These are phyloP conservation scores for Saturnia pavonia DNA, from an alignment of 2,888 invertebrate genomes.

Conservation along the genomic window DNA sequence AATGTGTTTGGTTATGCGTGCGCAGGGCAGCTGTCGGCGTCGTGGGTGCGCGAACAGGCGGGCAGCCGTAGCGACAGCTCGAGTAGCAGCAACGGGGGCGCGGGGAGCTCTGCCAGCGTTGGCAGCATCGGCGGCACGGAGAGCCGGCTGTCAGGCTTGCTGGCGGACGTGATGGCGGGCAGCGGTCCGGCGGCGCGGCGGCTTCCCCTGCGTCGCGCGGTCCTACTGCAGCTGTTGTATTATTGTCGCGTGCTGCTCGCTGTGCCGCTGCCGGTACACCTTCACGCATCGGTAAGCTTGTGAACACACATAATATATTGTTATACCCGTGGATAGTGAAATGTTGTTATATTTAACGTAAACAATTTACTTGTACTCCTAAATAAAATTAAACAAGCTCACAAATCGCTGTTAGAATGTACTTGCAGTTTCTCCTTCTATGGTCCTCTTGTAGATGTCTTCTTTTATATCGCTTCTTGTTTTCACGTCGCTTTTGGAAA, in stretches of 20 bases:
- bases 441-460: too few species aligned
- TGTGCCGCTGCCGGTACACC: slow-evolving; percentile 61
- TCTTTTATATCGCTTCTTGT: too few species aligned
- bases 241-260: slow-evolving; percentile 83
- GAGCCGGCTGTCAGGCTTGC: slow-evolving; percentile 81
- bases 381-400: too few species aligned
- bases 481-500: too few species aligned
- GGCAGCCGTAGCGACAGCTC: slow-evolving; percentile 11
- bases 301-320: too few species aligned
- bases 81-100: background rate
- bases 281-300: background rate
- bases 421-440: too few species aligned
- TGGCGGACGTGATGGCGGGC: slow-evolving; percentile 85
- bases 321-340: too few species aligned
- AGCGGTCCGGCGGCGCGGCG: slow-evolving; percentile 83
- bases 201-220: slow-evolving; percentile 85
- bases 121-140: slow-evolving; percentile 83
- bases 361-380: too few species aligned
- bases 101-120: slow-evolving; percentile 74
- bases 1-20: slow-evolving; percentile 4
- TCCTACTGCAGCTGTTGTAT: slow-evolving; percentile 87
- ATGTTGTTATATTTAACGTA: too few species aligned
- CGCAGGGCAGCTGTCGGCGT: slow-evolving; percentile 62
- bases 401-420: too few species aligned
- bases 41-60: slow-evolving; percentile 59